Evolutionary conservation across 2,113 vertebrate genomes (phyloP).

Genomic region (Psephotus haematonotus): DNA sequence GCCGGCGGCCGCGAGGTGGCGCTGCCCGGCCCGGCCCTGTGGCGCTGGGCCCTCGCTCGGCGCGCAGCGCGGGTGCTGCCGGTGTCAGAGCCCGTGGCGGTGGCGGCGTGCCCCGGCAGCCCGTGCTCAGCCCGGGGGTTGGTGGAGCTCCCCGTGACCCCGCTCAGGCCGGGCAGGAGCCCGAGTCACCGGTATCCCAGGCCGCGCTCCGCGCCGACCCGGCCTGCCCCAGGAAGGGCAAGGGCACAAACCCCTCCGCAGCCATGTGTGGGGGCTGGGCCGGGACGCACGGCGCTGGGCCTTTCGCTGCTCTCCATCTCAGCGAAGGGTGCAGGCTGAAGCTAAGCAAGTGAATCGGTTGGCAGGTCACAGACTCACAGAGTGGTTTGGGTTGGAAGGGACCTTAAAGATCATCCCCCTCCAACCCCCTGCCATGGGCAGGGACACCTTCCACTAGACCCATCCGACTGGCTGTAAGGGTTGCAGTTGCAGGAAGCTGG

Average conservation of each 20-base stretch:
- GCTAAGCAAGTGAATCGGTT: no score
- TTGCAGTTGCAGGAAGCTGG: not conserved
- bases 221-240: no score
- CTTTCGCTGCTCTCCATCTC: not conserved
- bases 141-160: not conserved
- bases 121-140: not conserved
- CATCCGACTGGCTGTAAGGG: not conserved
- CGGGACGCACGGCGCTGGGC: fast-evolving
- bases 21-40: not conserved
- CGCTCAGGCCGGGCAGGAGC: not conserved
- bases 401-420: not conserved
- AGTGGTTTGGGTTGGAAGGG: not conserved
- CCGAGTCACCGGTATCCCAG: no score
- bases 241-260: no score
- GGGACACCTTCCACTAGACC: not conserved
- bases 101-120: no score
- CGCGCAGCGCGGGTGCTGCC: no score
- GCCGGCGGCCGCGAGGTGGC: not conserved
- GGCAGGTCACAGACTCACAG: not conserved
- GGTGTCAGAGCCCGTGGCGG: no score
- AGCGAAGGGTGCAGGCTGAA: not conserved
- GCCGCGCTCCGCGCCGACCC: not conserved
- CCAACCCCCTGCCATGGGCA: not conserved
- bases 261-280: not conserved
- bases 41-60: no score